phyloP scores from a whole-genome alignment of 2,797 vertebrate genomes.

The Pelodytes ibericus region DNA sequence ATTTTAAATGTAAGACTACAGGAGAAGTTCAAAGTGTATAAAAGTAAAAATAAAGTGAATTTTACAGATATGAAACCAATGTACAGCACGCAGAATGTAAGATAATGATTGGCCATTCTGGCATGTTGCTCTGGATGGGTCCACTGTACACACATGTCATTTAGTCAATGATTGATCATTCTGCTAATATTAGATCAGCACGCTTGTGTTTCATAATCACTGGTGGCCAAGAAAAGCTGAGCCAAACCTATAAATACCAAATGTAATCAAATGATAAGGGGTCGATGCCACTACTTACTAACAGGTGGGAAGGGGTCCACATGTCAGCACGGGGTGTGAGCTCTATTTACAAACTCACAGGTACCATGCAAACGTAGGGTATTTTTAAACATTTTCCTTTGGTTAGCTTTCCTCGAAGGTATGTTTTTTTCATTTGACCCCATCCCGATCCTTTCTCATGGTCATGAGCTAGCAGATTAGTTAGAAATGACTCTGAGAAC shows the following conservation, averaged over 20 bases:
- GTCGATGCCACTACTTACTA: background rate
- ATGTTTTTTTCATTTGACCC: too few species aligned
- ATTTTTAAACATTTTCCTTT: constrained; percentile 13
- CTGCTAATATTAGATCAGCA: constrained; percentile 32
- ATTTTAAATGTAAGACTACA: too few species aligned
- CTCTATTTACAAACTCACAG: too few species aligned
- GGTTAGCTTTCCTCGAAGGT: background rate
- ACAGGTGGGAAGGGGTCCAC: background rate
- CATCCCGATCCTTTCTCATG: too few species aligned
- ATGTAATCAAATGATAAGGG: constrained; percentile 1
- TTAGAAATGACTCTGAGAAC: too few species aligned
- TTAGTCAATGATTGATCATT: constrained; percentile 30
- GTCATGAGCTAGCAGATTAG: too few species aligned
- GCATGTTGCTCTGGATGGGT: too few species aligned
- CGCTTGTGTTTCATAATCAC: constrained; percentile 24
- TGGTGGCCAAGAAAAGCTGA: background rate
- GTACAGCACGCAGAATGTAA: too few species aligned
- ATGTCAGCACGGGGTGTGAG: background rate
- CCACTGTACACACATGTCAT: background rate
- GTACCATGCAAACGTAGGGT: background rate
- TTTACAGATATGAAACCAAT: too few species aligned
- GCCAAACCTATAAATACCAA: constrained; percentile 3
- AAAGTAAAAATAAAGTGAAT: too few species aligned
- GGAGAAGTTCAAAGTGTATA: too few species aligned
- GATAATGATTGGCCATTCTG: too few species aligned